Evolutionary conservation across 2,888 invertebrate species (phyloP).

Genomic region (Anarsia innoxiella): DNA sequence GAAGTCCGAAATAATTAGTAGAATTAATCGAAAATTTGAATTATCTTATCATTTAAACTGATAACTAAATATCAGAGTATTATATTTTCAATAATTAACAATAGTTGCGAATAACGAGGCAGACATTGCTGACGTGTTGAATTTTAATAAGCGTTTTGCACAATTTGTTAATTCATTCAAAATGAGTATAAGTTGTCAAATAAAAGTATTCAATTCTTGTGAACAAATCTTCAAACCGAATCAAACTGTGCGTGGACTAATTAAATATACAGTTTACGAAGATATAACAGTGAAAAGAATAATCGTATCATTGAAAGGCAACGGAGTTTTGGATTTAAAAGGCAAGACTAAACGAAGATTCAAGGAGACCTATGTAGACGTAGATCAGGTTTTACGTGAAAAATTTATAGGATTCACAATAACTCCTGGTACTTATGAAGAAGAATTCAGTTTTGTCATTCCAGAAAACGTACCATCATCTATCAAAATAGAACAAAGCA

Average conservation of each 20-base stretch:
- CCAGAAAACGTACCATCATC: conserved; percentile 4
- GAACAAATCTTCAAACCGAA: not conserved
- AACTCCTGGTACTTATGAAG: conserved; percentile 2
- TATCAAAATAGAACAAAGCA: not conserved
- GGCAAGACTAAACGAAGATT: not conserved
- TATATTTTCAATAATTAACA: no score
- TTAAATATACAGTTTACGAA: conserved; percentile 5
- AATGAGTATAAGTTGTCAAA: conserved; percentile 11
- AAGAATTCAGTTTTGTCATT: conserved; percentile 2
- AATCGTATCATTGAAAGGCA: conserved; percentile 5
- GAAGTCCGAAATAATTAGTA: no score
- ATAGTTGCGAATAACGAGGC: no score
- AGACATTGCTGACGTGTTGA: no score
- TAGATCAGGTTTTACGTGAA: conserved; percentile 1
- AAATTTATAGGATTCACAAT: not conserved
- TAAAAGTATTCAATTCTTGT: conserved; percentile 4
- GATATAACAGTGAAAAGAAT: conserved; percentile 1
- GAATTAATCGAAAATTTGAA: no score
- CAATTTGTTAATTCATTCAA: no score
- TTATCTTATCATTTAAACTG: no score
- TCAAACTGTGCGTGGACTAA: not conserved
- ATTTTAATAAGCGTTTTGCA: no score
- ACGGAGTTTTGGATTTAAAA: not conserved
- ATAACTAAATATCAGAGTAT: no score
- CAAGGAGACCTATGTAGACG: conserved; percentile 1